Evolutionary conservation across 2,888 invertebrate genomes (phyloP), one percentile per base, ranked within the genome.

Genomic region (Eilema depressum): DNA sequence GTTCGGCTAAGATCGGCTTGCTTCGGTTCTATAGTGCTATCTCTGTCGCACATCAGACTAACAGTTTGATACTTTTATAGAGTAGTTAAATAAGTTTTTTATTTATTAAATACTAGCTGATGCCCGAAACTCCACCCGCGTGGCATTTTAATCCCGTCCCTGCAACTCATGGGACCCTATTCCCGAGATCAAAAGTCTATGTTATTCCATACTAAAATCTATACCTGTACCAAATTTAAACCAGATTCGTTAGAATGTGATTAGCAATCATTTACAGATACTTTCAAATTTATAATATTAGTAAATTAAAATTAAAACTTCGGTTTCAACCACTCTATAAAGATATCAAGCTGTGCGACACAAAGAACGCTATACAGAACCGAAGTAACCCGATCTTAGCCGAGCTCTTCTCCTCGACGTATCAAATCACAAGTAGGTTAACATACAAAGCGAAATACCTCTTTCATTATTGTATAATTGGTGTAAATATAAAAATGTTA

Each of bases 401-500:
- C 53, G n/a, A 8, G n/a, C 53, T n/a, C 53, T 8, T 53, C 53
- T 41, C 10, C 53, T 1, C 20, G n/a, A 53, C n/a, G 3, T n/a
- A 53, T 20, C 47, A 47, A 47, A 69, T 23, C 23, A 30, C 25
- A 70, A 53, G 11, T 41, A 59, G 72, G 68, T 77, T 63, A 61
- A 69, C 60, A 26, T 65, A 59, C 67, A 56, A 77, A 65, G 23
- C 26, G 23, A 47, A 67, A 74, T 72, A 78, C 70, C 73, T 81
- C 78, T 53, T 70, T 70, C 10, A 53, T 60, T 60, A 26, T 60
- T 5, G 14, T 41, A 41, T 63, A 83, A 78, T 74, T 73, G 30
- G 56, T 83, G 82, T 81, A 83, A 76, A 81, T 76, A 80, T 72
- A 59, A 41, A 68, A 60, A 69, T 53, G 60, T 66, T 64, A 70